Evolutionary conservation across 2,888 invertebrate species (phyloP), one percentile per base, ranked within the genome.

Genomic region (Colletes collaris): DNA sequence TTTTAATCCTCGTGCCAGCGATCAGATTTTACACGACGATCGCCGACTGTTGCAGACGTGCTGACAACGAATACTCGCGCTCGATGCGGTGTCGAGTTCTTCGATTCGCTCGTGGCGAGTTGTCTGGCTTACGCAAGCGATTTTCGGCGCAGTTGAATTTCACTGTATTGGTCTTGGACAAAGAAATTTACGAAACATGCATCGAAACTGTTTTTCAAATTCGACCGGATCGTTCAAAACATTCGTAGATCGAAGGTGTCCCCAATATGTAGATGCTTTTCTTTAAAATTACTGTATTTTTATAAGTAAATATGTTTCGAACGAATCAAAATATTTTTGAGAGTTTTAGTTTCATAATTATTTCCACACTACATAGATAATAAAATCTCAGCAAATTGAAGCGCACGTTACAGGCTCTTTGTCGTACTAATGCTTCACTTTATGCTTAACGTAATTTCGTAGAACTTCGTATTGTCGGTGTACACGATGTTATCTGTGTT

Each of bases 41-140:
- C 56, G 46, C 52, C 67, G 55, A 52, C 67, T 37, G 62, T 66
- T 16, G 62, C 35, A 55, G 50, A 67, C 66, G 27, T 82, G 81
- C 81, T 82, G 81, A 82, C 81, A 65, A 73, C 60, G 72, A 60
- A 70, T 59, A 67, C 67, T 65, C 49, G 44, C 46, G 16, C 27
- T 27, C 27, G 27, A 27, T 27, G 27, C 35, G 72, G 81, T 82
- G 69, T 82, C 76, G 66, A 46, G 72, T 81, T 81, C 64, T 40
- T 62, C 64, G 64, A 16, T 44, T 60, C 13, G 66, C 19, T 49
- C 52, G 60, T 49, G 63, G 58, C 46, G 44, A 49, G n/a, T 40
- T 40, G 64, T 56, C 55, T 37, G 49, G 52, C 73, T 80, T 74
- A 69, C 66, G 53, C 69, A 65, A 71, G 60, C 74, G 55, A 81